Evolutionary conservation across 2,797 vertebrate species (phyloP).

Genomic region (Gymnoscopelus braueri): DNA sequence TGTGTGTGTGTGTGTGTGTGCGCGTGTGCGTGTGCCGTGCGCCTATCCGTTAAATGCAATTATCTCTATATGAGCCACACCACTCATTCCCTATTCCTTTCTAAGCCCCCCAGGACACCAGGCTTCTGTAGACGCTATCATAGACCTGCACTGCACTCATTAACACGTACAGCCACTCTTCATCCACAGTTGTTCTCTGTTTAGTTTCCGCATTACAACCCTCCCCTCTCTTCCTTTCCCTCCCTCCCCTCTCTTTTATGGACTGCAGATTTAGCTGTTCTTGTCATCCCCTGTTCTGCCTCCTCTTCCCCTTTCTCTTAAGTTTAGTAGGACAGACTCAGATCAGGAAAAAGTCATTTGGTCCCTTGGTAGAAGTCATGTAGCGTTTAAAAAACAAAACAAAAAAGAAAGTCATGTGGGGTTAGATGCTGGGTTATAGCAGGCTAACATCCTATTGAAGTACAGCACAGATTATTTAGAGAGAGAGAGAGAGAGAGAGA

Average conservation of each 20-base stretch:
- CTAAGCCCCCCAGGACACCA: not conserved
- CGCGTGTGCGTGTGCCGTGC: no score
- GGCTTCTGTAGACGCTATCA: not conserved
- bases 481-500: not conserved
- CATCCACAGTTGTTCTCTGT: not conserved
- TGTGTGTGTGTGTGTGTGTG: not conserved
- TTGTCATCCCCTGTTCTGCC: not conserved
- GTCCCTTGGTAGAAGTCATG: not conserved
- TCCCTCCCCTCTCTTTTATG: not conserved
- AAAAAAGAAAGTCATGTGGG: no score
- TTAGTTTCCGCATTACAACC: not conserved
- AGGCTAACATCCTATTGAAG: no score
- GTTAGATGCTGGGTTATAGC: no score
- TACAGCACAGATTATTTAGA: no score
- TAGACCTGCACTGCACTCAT: not conserved
- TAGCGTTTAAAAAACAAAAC: no score
- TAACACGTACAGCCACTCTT: not conserved
- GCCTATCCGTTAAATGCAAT: no score
- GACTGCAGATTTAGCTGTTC: no score
- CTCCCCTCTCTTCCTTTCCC: not conserved
- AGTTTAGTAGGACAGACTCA: not conserved
- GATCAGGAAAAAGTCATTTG: not conserved
- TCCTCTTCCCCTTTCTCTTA: not conserved
- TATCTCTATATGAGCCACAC: not conserved
- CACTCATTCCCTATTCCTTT: not conserved